Evolutionary conservation across 2,113 vertebrate species (phyloP).

Genomic region (Aldabrachelys gigantea): DNA sequence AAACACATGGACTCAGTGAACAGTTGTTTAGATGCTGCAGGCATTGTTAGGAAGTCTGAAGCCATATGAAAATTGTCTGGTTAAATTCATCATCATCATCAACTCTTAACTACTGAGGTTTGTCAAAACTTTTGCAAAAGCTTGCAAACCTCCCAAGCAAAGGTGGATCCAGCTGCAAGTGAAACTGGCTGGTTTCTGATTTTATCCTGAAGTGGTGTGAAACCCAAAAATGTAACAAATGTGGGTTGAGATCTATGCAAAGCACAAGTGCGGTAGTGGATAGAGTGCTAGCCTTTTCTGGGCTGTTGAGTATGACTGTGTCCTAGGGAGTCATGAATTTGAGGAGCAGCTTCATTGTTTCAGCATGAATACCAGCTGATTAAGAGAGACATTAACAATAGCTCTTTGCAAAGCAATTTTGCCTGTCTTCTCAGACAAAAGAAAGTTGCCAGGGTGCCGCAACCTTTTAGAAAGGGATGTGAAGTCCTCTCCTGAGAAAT

Average conservation of each 20-base stretch:
- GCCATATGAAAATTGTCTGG: not conserved
- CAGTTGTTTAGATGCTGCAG: not conserved
- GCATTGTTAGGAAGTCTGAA: not conserved
- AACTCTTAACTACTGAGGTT: not conserved
- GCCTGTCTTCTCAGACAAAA: not conserved
- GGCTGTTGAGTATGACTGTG: fast-evolving
- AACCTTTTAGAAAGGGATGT: not conserved
- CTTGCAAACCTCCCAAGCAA: not conserved
- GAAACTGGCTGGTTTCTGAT: not conserved
- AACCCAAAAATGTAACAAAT: not conserved
- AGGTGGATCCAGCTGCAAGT: fast-evolving
- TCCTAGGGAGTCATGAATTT: not conserved
- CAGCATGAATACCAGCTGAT: not conserved
- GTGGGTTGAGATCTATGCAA: not conserved
- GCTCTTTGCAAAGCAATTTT: not conserved
- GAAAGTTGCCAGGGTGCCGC: not conserved
- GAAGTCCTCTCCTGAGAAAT: not conserved
- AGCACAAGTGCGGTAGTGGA: not conserved
- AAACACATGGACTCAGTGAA: fast-evolving
- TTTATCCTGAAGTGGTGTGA: not conserved
- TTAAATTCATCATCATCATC: not conserved
- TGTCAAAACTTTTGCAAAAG: not conserved
- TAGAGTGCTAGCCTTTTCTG: not conserved
- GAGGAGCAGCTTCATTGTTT: not conserved
- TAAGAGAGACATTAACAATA: not conserved